These are phyloP conservation scores for Melinaea menophilus DNA, from an alignment of 2,888 invertebrate species.

Conservation along the genomic window DNA sequence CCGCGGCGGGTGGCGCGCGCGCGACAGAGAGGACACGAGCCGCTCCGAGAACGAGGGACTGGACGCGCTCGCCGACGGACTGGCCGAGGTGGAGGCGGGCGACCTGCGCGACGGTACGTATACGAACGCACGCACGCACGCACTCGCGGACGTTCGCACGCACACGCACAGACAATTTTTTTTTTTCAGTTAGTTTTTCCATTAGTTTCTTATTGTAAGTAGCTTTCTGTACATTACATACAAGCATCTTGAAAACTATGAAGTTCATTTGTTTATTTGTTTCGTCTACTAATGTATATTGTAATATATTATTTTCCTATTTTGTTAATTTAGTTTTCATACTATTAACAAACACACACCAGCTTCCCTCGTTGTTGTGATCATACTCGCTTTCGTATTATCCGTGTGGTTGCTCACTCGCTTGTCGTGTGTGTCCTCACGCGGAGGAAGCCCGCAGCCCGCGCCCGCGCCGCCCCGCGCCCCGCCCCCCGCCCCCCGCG, in stretches of 20 bases:
- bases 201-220: too few relatives aligned
- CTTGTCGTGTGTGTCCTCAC: neutral
- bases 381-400: neutral
- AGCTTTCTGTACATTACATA: too few relatives aligned
- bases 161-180: too few relatives aligned
- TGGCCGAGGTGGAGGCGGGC: conserved; percentile 95
- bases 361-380: neutral
- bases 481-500: conserved; percentile 6
- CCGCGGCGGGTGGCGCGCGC: conserved; percentile 87
- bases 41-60: conserved; percentile 95
- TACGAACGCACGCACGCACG: too few relatives aligned
- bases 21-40: conserved; percentile 84
- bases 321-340: too few relatives aligned
- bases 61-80: conserved; percentile 88
- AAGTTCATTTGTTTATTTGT: too few relatives aligned
- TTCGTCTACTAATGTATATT: too few relatives aligned
- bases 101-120: conserved; percentile 90
- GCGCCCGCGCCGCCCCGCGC: neutral
- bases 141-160: too few relatives aligned
- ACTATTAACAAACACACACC: too few relatives aligned
- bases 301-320: too few relatives aligned
- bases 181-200: too few relatives aligned
- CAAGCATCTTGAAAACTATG: too few relatives aligned
- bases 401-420: neutral
- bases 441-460: conserved; percentile 7